Evolutionary conservation across 37 sponge, comb jelly and placozoan genomes (phyloP), one percentile per base, ranked within the genome.

Genomic region (Tethya wilhelma): DNA sequence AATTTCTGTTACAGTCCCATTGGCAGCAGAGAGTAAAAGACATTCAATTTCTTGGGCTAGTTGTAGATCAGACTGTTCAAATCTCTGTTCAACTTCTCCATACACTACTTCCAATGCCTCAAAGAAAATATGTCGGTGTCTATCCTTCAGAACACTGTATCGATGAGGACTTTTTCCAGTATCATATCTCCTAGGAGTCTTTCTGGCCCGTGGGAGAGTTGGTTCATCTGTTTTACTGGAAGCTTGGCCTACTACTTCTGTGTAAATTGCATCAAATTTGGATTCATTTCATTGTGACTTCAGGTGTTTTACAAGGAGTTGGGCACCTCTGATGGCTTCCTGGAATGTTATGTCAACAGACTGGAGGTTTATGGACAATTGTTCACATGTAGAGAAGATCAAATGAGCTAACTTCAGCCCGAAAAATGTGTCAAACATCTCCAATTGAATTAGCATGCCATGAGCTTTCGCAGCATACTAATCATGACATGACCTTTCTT

Each of bases 341-440:
- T 58, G n/a, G 26, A 56, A 39, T 19, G 62, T 38, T 5, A 32
- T 77, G 64, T 77, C 64, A 37, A 42, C 41, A 23, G 56, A 37
- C 34, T 79, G 81, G 3, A 79, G 49, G 38, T 40, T 69, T 33
- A 41, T 70, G 17, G 82, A 70, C 28, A 38, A 4, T 38, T 78
- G 69, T 8, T 69, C 69, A 39, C 43, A 41, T 69, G 69, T 44
- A 14, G 63, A 34, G 42, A 78, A 78, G 19, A 78, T 9, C 53
- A 78, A 41, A 59, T 62, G 37, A 25, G 58, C 57, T 40, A 77
- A 64, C 64, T 75, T 75, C 49, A 90, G 49, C 1, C 87, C 84
- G 74, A 87, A 91, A 38, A 38, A 82, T 25, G 79, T 79, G 31
- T 23, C 49, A 75, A 85, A 83, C 43, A 59, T 62, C 30, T 78